Evolutionary conservation across 2,113 vertebrate genomes (phyloP), one percentile per base, ranked within the genome.

Genomic region (Menura novaehollandiae): DNA sequence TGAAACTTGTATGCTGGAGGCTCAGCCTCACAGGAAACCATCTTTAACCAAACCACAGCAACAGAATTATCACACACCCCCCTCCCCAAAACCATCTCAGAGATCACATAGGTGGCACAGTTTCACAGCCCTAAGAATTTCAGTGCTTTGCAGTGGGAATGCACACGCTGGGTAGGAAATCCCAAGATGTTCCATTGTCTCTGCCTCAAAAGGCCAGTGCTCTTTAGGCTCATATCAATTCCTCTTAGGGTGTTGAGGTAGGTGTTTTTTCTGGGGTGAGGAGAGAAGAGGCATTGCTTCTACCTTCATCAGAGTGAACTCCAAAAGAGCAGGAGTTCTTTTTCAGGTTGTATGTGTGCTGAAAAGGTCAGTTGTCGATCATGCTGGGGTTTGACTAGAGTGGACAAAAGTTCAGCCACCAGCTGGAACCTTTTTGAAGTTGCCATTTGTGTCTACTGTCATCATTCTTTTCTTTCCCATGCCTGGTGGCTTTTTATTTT

Each of bases 1-100:
- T 88, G 81, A 89, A 91, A 88, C 21, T 41, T 55, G 2, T 11
- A 49, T 83, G 46, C 63, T 88, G 53, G 91, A 91, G 69, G 49
- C 73, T 66, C 32, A 91, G 88, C 73, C 86, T 91, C 51, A 60
- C 95, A 95, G 96, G 96, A 97, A 97, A 79, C 60, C 47, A 63
- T 95, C 59, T 91, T 93, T 76, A 91, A 83, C 71, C 39, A 96
- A 93, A 91, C 80, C 83, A 94, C 86, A 85, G 92, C 37, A 81
- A 41, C 88, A 93, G 60, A 95, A 68, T 84, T 74, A 78, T 83
- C 56, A 46, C 37, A 27, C 71, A 41, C 13, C 43, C 79, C 63
- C 44, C 73, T 68, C 73, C 76, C 66, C 88, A 92, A 91, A 89
- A 43, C 72, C 44, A 35, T 69, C 88, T 96, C 64, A 79, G 27